Conservation (phyloP, 2,797 vertebrate species). For the Bothrops alternatus region DNA sequence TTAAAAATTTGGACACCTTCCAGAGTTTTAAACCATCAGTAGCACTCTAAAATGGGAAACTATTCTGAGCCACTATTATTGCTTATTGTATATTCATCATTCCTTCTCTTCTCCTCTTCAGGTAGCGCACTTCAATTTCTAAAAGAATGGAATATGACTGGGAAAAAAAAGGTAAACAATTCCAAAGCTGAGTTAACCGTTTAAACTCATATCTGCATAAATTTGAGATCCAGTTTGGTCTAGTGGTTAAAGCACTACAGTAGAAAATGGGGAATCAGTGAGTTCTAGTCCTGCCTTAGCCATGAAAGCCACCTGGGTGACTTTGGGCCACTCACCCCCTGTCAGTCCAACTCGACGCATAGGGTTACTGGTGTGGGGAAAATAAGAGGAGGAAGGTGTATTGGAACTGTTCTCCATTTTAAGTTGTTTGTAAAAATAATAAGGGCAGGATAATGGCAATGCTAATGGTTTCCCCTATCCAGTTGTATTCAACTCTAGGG, state of each 20-base stretch:
- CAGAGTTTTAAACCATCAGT: background rate
- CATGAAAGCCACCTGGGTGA: background rate
- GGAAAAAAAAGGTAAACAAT: slow-evolving; percentile 77
- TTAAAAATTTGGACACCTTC: background rate
- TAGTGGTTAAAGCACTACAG: background rate
- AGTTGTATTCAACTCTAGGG: background rate
- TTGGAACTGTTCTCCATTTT: background rate
- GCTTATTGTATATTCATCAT: slow-evolving; percentile 44
- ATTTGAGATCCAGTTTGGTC: background rate
- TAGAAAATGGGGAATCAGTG: background rate
- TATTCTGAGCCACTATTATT: slow-evolving; percentile 19
- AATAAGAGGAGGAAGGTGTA: background rate
- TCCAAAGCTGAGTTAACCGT: background rate
- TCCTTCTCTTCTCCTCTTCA: slow-evolving; percentile 57
- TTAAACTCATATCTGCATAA: background rate
- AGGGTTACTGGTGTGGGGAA: background rate
- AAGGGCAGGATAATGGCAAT: background rate
- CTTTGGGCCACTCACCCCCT: background rate
- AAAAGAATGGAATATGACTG: slow-evolving; percentile 79
- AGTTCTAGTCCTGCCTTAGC: background rate
- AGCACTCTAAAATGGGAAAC: background rate
- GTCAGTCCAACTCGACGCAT: background rate
- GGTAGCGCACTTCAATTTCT: slow-evolving; percentile 74
- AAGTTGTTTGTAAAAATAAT: background rate
- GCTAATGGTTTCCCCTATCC: background rate